A percentile compares a stretch with the other conserved stretches of the same genome.
Evolutionary conservation across 2,888 invertebrate species (phyloP).

Genomic region (Miltochrista miniata): DNA sequence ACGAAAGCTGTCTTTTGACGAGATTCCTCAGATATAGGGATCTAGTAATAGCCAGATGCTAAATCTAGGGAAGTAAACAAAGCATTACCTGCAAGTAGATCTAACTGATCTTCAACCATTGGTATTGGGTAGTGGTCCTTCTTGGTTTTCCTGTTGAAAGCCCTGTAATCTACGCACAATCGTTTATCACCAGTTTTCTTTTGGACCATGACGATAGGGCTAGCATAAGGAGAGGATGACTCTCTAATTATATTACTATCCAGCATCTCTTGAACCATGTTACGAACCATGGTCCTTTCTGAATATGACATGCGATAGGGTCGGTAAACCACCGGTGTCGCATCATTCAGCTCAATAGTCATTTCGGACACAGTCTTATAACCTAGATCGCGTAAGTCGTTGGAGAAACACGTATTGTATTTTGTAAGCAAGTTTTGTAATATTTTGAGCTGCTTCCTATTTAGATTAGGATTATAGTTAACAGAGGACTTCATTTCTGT

Average conservation of each 20-base stretch:
- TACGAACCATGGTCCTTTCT: neutral
- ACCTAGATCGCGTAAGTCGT: constrained; percentile 5
- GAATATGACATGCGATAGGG: constrained; percentile 4
- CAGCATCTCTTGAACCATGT: constrained; percentile 1
- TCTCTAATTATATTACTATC: neutral
- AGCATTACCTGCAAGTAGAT: neutral
- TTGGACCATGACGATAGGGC: neutral
- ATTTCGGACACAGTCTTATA: neutral
- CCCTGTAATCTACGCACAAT: constrained; percentile 1
- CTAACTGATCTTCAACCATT: neutral
- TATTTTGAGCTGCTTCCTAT: too few relatives aligned
- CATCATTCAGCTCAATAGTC: neutral
- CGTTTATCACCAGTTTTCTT: constrained; percentile 1
- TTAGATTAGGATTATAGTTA: too few relatives aligned
- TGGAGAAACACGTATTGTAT: constrained; percentile 5
- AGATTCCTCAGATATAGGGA: neutral
- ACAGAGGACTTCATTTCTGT: too few relatives aligned
- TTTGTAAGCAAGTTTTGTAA: neutral
- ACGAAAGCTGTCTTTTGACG: neutral
- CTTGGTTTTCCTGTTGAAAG: neutral
- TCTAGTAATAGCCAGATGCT: constrained; percentile 2
- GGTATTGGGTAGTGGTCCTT: constrained; percentile 4
- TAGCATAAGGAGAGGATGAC: constrained; percentile 2
- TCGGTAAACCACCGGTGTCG: constrained; percentile 1
- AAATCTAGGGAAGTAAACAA: neutral